Conservation (phyloP, 2,113 vertebrate species). For the Brachirus orientalis region DNA sequence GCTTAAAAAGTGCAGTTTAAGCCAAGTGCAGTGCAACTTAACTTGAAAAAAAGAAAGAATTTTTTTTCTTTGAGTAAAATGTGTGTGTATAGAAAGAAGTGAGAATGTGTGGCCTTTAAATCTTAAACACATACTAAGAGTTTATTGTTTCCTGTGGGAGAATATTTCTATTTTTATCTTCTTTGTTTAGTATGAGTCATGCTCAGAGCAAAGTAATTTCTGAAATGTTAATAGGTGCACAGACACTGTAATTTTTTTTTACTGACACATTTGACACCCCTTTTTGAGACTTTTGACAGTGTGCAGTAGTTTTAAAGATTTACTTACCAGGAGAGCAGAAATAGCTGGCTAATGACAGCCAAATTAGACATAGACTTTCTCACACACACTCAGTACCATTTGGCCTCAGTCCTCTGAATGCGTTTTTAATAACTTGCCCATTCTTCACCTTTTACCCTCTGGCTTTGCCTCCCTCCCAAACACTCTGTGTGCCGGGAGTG, state of each 20-base stretch:
- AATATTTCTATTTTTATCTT: not conserved
- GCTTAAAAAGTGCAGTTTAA: slow-evolving; percentile 3
- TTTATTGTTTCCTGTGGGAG: slow-evolving; percentile 1
- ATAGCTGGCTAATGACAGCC: slow-evolving; percentile 17
- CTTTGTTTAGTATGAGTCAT: slow-evolving; percentile 2
- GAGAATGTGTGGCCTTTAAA: not conserved
- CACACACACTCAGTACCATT: slow-evolving; percentile 13
- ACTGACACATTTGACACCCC: slow-evolving; percentile 7
- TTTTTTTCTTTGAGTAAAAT: not conserved
- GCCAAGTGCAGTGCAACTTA: not conserved
- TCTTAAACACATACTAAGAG: not conserved
- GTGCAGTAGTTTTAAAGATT: slow-evolving; percentile 3
- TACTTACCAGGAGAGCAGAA: slow-evolving; percentile 10
- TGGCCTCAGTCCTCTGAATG: slow-evolving; percentile 12
- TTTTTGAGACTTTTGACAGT: not conserved
- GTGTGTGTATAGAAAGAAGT: not conserved
- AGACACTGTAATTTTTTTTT: slow-evolving; percentile 10
- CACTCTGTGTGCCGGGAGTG: slow-evolving; percentile 16
- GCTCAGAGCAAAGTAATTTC: not conserved
- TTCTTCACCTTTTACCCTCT: slow-evolving; percentile 40
- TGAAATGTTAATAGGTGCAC: not conserved
- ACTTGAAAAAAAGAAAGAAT: too few species aligned
- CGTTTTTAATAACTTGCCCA: slow-evolving; percentile 50
- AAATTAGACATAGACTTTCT: slow-evolving; percentile 13
- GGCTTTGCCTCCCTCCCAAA: slow-evolving; percentile 3